A percentile compares a stretch with the other conserved stretches of the same genome.
Evolutionary conservation across 2,797 vertebrate genomes (phyloP).

Genomic region (Euphonia xanthogaster): DNA sequence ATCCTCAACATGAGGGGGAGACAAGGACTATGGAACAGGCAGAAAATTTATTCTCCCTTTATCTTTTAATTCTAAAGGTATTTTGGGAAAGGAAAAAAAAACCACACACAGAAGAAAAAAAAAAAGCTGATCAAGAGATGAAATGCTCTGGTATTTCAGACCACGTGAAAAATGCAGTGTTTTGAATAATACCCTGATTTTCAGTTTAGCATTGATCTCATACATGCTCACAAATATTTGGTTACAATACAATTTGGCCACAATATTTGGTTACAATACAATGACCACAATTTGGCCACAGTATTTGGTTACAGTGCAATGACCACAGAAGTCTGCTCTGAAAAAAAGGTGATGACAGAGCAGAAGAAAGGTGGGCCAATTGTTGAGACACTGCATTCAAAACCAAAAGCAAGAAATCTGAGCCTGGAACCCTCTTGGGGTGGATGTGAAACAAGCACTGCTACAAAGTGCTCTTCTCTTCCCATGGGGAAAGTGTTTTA

Average conservation of each 20-base stretch:
- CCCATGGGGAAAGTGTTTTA: background rate
- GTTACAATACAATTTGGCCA: background rate
- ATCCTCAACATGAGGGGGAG: background rate
- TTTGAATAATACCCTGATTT: background rate
- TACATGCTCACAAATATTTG: background rate
- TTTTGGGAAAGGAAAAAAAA: background rate
- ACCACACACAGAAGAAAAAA: accelerated
- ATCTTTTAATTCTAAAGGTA: background rate
- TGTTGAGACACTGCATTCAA: background rate
- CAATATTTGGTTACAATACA: background rate
- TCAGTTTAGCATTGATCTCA: background rate
- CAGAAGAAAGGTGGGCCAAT: background rate
- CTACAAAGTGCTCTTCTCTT: background rate
- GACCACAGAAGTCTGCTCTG: background rate
- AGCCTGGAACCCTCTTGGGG: background rate
- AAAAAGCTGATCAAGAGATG: conserved; percentile 20
- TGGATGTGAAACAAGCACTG: background rate
- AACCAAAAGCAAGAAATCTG: background rate
- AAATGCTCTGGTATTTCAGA: conserved; percentile 17
- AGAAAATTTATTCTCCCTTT: background rate
- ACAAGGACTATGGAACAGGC: background rate
- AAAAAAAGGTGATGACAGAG: background rate
- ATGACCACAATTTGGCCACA: background rate
- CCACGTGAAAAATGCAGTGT: background rate
- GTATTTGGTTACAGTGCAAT: background rate